These are phyloP conservation scores for Exephanes ischioxanthus DNA, from an alignment of 2,888 invertebrate species.

Conservation along the genomic window DNA sequence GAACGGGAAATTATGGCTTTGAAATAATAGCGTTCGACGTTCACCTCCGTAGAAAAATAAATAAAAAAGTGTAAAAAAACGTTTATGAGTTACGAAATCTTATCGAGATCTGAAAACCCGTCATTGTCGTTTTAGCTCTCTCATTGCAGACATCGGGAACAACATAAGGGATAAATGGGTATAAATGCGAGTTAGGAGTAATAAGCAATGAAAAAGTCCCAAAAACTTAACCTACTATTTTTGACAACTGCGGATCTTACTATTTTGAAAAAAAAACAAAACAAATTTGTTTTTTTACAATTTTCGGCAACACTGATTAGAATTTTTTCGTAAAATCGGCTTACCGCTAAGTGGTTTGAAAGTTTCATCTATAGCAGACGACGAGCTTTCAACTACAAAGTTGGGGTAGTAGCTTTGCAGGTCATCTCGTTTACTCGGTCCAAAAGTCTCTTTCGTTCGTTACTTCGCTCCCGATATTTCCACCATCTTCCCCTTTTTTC, in stretches of 20 bases:
- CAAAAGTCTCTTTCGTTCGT: constrained; percentile 15
- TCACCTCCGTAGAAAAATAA: not conserved
- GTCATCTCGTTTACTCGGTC: not conserved
- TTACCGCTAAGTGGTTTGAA: not conserved
- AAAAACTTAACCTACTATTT: not conserved
- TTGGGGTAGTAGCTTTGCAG: constrained; percentile 14
- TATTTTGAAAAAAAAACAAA: not conserved
- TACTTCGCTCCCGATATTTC: not conserved
- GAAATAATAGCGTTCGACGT: not conserved
- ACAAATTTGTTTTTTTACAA: too few relatives aligned
- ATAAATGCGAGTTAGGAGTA: too few relatives aligned
- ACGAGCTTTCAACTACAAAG: constrained; percentile 20
- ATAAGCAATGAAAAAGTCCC: too few relatives aligned
- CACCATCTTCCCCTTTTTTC: not conserved
- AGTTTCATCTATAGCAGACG: not conserved
- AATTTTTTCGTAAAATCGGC: not conserved
- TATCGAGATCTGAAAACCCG: not conserved
- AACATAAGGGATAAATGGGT: too few relatives aligned
- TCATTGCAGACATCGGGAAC: too few relatives aligned
- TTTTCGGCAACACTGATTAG: not conserved
- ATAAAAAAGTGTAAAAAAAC: not conserved
- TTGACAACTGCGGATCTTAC: not conserved
- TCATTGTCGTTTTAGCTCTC: not conserved
- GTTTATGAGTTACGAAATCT: not conserved
- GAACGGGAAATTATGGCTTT: not conserved